Base-by-base conservation (phyloP, 2,888 invertebrate genomes). In the Pollenia amentaria region DNA sequence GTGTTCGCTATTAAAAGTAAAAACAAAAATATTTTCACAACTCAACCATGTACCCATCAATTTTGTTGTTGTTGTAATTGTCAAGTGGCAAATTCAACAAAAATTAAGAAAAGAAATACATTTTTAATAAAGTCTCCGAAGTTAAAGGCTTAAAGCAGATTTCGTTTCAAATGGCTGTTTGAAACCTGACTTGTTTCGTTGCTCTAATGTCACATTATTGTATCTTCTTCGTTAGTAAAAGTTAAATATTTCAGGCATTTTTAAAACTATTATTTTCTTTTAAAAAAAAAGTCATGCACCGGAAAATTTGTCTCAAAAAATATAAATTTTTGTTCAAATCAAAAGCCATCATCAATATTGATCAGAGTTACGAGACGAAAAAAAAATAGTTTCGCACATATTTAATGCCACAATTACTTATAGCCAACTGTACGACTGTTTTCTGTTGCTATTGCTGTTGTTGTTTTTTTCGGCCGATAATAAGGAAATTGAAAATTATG, bases 401-500 rank as follows among this genome's bases (percentile, higher is more conserved):
- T 10, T 69, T 75, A 60, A 60, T 29, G 73, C 40, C 65, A 75
- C 73, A 51, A 60, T 21, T 55, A 48, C 6, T 1, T 29, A 6
- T 29, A 55, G 53, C 16, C 55, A 57, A 42, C 40, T 67, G 12
- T 38, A 16, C 42, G 14, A 14, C 38, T 11, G 44, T 64, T 62
- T 29, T 29, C 29, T 29, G 29, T 29, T 29, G 29, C 29, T 29
- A 6, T 29, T 29, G 29, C n/a, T 62, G 18, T 55, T 55, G 12
- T n/a, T 44, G 40, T 29, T 53, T 65, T 42, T 60, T 69, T 18
- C 29, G 8, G 29, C 51, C 51, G 48, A 67, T 84, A 80, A 87
- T 76, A 87, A 87, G 87, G 87, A 87, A 87, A 84, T 84, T 55
- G 51, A 67, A 76, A 77, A 53, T 87, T 87, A 87, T 87, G 87